Base-by-base conservation (phyloP, 2,113 vertebrate species). In the Rhea pennata region DNA sequence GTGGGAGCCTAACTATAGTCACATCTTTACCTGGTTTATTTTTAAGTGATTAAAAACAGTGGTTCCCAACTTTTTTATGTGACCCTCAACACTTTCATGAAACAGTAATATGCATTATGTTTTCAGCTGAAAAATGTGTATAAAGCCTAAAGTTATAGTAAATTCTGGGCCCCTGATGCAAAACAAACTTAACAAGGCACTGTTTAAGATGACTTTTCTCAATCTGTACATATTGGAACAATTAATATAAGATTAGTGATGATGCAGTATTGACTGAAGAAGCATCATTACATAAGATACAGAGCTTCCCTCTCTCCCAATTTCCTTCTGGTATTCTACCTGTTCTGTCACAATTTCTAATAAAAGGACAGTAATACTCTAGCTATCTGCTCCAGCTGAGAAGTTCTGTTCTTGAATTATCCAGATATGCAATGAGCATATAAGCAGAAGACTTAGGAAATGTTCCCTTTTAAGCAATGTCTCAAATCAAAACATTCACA, bases 101-200 rank as follows among this genome's bases (percentile, higher is more conserved):
- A 24, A 8, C 24, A 23, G 10, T 3, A 10, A 14, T 1, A 1
- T 3, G 7, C 27, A 2, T 14, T 3, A 26, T 1, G 23, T 15
- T 39, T 39, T 21, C 56, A 27, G 26, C 66, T 22, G 27, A 26
- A 2, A 16, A 31, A 17, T 24, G 10, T 0, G 2, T 23, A 16
- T 36, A 36, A 36, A 36, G 36, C 36, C 36, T 36, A 36, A 36
- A 36, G 6, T 36, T 36, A 36, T 6, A 12, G 58, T 2, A 7
- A 58, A 3, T 2, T 6, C 10, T 5, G 31, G 54, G 64, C 27
- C 70, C 9, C 33, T 10, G 39, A 12, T 13, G 31, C 54, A 15
- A 15, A 27, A 61, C 51, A 15, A 27, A 61, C 44, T 5, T 13
- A 23, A 10, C 19, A 26, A 20, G 53, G 62, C 61, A 33, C 3